Conservation (phyloP, 1,140 invertebrate genomes). For the Grapholita molesta region DNA sequence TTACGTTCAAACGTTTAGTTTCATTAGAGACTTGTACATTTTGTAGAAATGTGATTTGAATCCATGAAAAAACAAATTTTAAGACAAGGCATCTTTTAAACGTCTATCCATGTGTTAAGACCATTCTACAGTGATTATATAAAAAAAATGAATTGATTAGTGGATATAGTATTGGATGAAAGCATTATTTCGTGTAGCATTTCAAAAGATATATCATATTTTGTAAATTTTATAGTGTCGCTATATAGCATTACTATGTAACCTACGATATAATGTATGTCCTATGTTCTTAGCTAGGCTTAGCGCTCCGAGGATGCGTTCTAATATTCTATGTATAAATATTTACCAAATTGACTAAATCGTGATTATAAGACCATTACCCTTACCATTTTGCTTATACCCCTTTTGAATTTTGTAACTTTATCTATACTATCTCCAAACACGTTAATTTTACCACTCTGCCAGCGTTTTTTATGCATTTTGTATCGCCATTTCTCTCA, state of each 20-base stretch:
- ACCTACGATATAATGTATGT: constrained; percentile 56
- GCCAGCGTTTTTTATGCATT: not conserved
- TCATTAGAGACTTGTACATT: not conserved
- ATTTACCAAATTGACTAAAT: constrained; percentile 42
- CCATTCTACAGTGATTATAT: constrained; percentile 54
- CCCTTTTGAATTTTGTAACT: not conserved
- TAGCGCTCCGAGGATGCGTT: constrained; percentile 70
- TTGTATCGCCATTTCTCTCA: not conserved
- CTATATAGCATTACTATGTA: constrained; percentile 72
- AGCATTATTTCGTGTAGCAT: constrained; percentile 72
- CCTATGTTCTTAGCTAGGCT: constrained; percentile 67
- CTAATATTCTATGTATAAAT: constrained; percentile 55
- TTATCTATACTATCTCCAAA: not conserved
- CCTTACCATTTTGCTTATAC: not conserved
- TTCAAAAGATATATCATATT: constrained; percentile 77
- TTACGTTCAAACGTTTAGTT: not conserved
- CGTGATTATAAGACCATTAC: constrained; percentile 19
- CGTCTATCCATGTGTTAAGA: constrained; percentile 2
- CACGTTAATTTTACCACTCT: constrained; percentile 1
- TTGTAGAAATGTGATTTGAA: constrained; percentile 1
- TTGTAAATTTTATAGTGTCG: constrained; percentile 78
- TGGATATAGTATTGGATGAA: constrained; percentile 54
- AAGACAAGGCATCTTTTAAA: constrained; percentile 8
- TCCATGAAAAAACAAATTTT: constrained; percentile 10
- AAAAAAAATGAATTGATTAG: constrained; percentile 75